Evolutionary conservation across 2,797 vertebrate species (phyloP).

Genomic region (Gymnopithys bicolor): DNA sequence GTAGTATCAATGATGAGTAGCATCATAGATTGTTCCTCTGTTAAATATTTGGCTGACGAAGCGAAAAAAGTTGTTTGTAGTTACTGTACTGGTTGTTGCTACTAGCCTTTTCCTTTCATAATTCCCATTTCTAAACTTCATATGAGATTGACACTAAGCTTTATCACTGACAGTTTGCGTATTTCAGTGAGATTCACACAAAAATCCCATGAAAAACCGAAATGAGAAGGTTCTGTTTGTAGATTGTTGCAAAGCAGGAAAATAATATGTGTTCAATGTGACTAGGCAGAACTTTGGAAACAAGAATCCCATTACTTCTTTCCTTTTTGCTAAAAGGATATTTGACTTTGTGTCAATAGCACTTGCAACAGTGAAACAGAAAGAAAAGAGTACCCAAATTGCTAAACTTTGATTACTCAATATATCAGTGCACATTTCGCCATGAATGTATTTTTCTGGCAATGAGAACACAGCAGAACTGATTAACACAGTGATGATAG

Average conservation of each 20-base stretch:
- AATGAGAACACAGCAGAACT: neutral
- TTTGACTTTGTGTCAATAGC: conserved; percentile 43
- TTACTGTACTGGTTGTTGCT: neutral
- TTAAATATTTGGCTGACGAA: neutral
- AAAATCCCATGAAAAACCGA: conserved; percentile 33
- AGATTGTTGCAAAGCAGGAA: conserved; percentile 17
- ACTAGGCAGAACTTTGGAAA: conserved; percentile 39
- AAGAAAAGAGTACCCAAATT: neutral
- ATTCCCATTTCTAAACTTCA: conserved; percentile 23
- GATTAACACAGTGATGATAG: neutral
- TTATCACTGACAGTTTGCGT: conserved; percentile 44
- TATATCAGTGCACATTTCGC: neutral
- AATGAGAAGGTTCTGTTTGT: conserved; percentile 41
- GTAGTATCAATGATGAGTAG: neutral
- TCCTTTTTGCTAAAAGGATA: conserved; percentile 17
- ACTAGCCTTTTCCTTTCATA: neutral
- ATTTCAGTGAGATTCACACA: conserved; percentile 41
- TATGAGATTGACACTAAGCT: conserved; percentile 8
- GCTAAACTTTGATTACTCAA: neutral
- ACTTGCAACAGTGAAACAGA: neutral
- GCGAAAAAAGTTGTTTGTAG: neutral
- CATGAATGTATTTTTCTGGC: neutral
- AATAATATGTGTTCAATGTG: conserved; percentile 42
- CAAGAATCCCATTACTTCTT: neutral
- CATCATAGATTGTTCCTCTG: neutral